Percentiles rank a stretch among this genome's conserved stretches.
phyloP scores from a whole-genome alignment of 2,888 invertebrate genomes.

The Hipparchia semele region DNA sequence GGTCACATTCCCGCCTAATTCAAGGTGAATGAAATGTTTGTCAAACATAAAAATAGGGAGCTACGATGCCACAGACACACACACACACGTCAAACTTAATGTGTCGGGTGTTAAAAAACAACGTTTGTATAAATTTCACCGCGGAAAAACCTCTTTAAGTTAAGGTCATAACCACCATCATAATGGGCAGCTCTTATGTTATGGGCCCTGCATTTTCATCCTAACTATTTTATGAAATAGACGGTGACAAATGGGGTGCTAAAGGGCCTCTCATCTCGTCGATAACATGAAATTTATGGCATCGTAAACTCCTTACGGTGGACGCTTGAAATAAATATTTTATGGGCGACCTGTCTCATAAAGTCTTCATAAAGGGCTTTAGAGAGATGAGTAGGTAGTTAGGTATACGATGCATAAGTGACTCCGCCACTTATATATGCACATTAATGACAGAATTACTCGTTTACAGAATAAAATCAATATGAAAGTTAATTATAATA shows the following conservation, averaged over 20 bases:
- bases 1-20: too few relatives aligned
- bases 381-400: background rate
- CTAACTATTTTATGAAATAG: constrained; percentile 22
- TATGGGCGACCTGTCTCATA: constrained; percentile 14
- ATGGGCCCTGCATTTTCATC: constrained; percentile 3
- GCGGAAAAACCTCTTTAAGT: background rate
- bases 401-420: background rate
- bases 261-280: constrained; percentile 29
- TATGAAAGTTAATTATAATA: too few relatives aligned
- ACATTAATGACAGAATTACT: too few relatives aligned
- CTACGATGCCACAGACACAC: too few relatives aligned
- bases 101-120: background rate
- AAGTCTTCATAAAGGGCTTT: background rate
- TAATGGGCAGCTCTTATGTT: constrained; percentile 15
- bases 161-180: background rate
- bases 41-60: too few relatives aligned
- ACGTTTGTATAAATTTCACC: too few relatives aligned
- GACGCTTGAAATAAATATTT: constrained; percentile 19
- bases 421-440: background rate
- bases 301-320: constrained; percentile 30
- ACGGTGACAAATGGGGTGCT: constrained; percentile 29
- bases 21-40: too few relatives aligned
- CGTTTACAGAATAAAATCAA: too few relatives aligned
- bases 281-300: constrained; percentile 32
- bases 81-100: too few relatives aligned